Base-by-base conservation (phyloP, 2,888 invertebrate species). In the Marasmarcha lunaedactyla region DNA sequence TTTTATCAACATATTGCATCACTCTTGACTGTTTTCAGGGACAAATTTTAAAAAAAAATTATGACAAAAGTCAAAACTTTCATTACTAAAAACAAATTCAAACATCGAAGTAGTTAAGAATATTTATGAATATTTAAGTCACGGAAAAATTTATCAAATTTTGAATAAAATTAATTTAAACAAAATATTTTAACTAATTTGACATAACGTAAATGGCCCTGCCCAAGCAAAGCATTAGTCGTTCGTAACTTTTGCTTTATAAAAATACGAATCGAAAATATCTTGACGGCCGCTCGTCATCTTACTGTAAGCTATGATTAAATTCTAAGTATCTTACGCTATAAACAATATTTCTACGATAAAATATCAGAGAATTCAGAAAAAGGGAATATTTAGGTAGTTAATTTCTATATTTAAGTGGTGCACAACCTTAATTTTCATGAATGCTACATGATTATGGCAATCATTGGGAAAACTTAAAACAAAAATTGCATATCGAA, bases 181-280 rank as follows among this genome's bases (percentile, higher is more conserved):
- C 3, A 20, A 20, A 3, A 20, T 20, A 20, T 20, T 20, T 20
- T 20, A 20, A 20, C 20, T n/a, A n/a, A n/a, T n/a, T n/a, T n/a
- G n/a, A n/a, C n/a, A n/a, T n/a, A 25, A 25, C 5, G 25, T 25
- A 25, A 25, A 60, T 59, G 77, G 79, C 79, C 77, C 78, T 69
- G 78, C 76, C 63, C 71, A 83, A 83, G 81, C 81, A 76, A 81
- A 83, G 81, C 81, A 57, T 63, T 5, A 20, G 20, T 74, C 81
- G 65, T 78, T 81, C 81, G 78, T 73, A 77, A 76, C 72, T 74
- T 78, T 78, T 78, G 77, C 72, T 74, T 76, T 79, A 79, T 78
- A 79, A 81, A 83, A 81, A 83, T 78, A 81, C 81, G 78, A 81
- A 79, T 83, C 76, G 77, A 81, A 81, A 83, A 79, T 81, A 79